These are phyloP conservation scores for Serrognathus titanus DNA, from an alignment of 2,888 invertebrate species.

Conservation along the genomic window DNA sequence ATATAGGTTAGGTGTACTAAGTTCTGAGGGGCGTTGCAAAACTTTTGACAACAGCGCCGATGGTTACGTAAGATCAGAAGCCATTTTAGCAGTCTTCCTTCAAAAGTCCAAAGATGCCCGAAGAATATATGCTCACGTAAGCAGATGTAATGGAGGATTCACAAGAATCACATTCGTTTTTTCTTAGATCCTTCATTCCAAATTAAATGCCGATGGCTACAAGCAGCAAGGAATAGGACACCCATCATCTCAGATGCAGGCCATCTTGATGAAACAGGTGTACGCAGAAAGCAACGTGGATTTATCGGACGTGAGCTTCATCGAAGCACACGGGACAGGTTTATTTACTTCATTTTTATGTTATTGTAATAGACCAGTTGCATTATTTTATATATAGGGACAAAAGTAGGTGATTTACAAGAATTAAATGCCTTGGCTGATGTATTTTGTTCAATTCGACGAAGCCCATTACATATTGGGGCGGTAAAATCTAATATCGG, in stretches of 20 bases:
- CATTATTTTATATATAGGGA: conserved; percentile 49
- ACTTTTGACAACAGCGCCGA: conserved; percentile 82
- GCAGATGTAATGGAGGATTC: neutral
- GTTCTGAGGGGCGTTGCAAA: conserved; percentile 82
- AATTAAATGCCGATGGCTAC: conserved; percentile 44
- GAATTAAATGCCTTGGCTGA: conserved; percentile 81
- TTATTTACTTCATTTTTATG: neutral
- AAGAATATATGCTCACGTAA: conserved; percentile 52
- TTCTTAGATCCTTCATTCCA: conserved; percentile 34
- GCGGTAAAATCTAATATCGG: conserved; percentile 94
- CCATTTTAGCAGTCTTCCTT: conserved; percentile 65
- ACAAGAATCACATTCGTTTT: neutral
- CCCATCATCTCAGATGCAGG: conserved; percentile 55
- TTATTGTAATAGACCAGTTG: no score
- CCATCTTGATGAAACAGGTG: conserved; percentile 59
- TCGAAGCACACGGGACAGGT: conserved; percentile 65
- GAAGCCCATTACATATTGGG: conserved; percentile 76
- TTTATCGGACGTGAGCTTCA: conserved; percentile 67
- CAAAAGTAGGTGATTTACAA: conserved; percentile 85
- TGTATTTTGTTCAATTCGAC: conserved; percentile 70
- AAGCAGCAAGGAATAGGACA: conserved; percentile 46
- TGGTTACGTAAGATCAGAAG: conserved; percentile 81
- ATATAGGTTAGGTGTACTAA: conserved; percentile 67
- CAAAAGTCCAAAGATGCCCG: conserved; percentile 60
- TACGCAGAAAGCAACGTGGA: conserved; percentile 68